phyloP scores from a whole-genome alignment of 2,113 vertebrate species.

The Turdus rufiventris region DNA sequence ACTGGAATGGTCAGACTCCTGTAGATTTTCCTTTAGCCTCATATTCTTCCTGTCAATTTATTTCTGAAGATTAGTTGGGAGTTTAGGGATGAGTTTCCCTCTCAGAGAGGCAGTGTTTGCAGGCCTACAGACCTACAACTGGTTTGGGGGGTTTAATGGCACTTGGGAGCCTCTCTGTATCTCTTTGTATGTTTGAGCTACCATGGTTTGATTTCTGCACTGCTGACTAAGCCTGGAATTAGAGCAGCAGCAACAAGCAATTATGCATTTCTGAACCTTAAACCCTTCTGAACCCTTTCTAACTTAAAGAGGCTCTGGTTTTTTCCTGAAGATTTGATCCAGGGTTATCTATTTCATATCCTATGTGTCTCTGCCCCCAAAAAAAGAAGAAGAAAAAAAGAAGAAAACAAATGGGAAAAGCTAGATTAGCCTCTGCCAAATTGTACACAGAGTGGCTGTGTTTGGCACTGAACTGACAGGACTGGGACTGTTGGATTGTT shows the following conservation, averaged over 20 bases:
- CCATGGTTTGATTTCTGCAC: neutral
- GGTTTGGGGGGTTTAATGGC: neutral
- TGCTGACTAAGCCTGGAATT: neutral
- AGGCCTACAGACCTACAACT: neutral
- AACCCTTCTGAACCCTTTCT: too few relatives aligned
- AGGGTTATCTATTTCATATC: neutral
- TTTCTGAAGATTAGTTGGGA: conserved; percentile 11
- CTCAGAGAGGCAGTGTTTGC: neutral
- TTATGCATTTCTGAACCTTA: neutral
- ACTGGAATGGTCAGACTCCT: conserved; percentile 6
- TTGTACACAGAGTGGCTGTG: neutral
- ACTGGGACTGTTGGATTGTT: neutral
- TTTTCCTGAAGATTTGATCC: neutral
- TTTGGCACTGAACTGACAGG: neutral
- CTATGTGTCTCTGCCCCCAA: neutral
- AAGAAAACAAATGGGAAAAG: neutral
- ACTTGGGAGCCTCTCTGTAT: neutral
- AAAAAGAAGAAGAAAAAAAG: neutral
- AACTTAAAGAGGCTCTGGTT: neutral
- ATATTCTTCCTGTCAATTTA: neutral
- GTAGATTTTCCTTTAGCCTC: conserved; percentile 26
- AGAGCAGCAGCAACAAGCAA: neutral
- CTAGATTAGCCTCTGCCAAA: neutral
- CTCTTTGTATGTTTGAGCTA: neutral
- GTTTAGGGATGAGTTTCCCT: neutral